Evolutionary conservation across 1,140 invertebrate species (phyloP).

Genomic region (Drosophila parvula): DNA sequence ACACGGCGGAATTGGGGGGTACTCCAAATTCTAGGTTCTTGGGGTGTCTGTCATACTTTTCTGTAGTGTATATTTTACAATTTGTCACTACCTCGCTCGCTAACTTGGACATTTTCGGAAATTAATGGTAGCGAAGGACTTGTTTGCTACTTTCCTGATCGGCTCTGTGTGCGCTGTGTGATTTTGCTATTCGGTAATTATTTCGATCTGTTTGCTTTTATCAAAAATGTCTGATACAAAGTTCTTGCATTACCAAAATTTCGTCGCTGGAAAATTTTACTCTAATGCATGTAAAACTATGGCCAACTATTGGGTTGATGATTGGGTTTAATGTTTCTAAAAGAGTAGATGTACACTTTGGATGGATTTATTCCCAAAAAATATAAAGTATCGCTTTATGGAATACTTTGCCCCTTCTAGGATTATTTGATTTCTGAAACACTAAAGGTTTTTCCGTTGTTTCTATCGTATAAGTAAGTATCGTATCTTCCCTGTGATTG

Average conservation of each 20-base stretch:
- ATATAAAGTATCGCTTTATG: conserved; percentile 2
- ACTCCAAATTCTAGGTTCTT: not conserved
- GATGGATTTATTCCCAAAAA: not conserved
- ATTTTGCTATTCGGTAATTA: not conserved
- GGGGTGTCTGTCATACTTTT: not conserved
- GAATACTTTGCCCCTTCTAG: conserved; percentile 2
- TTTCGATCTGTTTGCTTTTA: not conserved
- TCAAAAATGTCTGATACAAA: conserved; percentile 1
- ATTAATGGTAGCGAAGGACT: not conserved
- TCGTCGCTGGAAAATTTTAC: not conserved
- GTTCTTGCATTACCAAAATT: not conserved
- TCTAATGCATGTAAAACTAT: conserved; percentile 1
- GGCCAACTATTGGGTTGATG: not conserved
- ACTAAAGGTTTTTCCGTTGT: not conserved
- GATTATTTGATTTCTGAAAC: conserved; percentile 1
- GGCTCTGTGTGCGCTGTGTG: too few species aligned
- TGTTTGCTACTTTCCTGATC: too few species aligned
- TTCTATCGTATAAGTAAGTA: not conserved
- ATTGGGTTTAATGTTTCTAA: too few species aligned
- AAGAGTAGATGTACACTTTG: not conserved
- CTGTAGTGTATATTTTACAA: not conserved
- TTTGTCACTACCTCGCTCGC: too few species aligned
- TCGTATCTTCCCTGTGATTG: not conserved
- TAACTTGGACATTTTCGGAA: too few species aligned
- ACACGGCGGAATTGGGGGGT: not conserved